phyloP scores from a whole-genome alignment of 2,888 invertebrate genomes.

The Halocaridina rubra region DNA sequence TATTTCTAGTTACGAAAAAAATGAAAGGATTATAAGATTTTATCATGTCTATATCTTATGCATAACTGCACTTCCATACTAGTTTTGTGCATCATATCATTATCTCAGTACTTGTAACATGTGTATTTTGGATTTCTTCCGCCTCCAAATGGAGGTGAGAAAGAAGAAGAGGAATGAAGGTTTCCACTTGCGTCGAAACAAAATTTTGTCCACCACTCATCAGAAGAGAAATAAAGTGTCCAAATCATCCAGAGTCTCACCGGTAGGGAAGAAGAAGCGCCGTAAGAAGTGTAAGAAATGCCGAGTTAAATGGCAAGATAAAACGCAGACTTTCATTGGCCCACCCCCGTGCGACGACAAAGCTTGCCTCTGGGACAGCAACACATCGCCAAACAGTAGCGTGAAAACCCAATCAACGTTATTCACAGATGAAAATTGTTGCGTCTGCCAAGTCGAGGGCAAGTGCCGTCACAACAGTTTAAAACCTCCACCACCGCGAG shows the following conservation, averaged over 20 bases:
- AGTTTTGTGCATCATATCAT: not conserved
- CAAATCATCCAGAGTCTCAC: slow-evolving; percentile 1
- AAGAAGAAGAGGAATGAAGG: slow-evolving; percentile 37
- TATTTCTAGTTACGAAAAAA: not conserved
- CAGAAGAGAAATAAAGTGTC: too few relatives aligned
- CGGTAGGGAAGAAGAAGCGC: slow-evolving; percentile 20
- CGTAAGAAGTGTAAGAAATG: slow-evolving; percentile 23
- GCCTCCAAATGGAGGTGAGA: slow-evolving; percentile 44
- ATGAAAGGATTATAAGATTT: too few relatives aligned
- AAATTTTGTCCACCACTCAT: slow-evolving; percentile 29
- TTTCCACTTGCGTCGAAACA: slow-evolving; percentile 35
- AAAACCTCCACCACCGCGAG: not conserved
- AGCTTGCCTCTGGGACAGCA: slow-evolving; percentile 10
- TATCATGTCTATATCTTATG: too few relatives aligned
- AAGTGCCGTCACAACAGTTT: not conserved
- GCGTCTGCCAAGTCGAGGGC: not conserved
- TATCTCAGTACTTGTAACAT: not conserved
- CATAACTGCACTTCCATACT: not conserved
- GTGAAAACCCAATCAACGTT: slow-evolving; percentile 48
- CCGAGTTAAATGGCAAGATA: not conserved
- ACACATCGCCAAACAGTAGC: slow-evolving; percentile 31
- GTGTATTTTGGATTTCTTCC: slow-evolving; percentile 48
- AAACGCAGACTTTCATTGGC: slow-evolving; percentile 2
- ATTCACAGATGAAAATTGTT: slow-evolving; percentile 35
- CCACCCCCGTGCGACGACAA: slow-evolving; percentile 31